Evolutionary conservation across 2,888 invertebrate genomes (phyloP).

Genomic region (Oscheius myriophilus): DNA sequence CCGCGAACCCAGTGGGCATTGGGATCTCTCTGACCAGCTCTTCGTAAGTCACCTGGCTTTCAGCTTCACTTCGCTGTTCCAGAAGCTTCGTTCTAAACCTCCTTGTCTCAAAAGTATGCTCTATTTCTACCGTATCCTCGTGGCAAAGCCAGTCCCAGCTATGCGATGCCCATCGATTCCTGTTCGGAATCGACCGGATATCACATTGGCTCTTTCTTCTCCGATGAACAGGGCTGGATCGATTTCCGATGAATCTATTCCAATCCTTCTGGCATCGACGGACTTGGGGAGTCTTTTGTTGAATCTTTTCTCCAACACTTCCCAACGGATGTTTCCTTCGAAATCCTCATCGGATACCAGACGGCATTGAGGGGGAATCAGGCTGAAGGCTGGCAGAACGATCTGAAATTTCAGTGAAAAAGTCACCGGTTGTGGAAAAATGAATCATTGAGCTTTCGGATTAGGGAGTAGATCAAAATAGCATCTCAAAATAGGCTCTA

Average conservation of each 20-base stretch:
- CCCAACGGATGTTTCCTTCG: slow-evolving; percentile 76
- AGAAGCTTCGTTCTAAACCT: slow-evolving; percentile 79
- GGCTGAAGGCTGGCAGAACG: slow-evolving; percentile 37
- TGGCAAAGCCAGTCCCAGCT: slow-evolving; percentile 33
- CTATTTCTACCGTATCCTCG: slow-evolving; percentile 34
- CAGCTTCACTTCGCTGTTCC: slow-evolving; percentile 75
- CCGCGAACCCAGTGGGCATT: slow-evolving; percentile 74
- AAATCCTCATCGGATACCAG: slow-evolving; percentile 78
- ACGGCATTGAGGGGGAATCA: slow-evolving; percentile 76
- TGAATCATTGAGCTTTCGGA: too few relatives aligned
- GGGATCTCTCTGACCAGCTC: slow-evolving; percentile 83
- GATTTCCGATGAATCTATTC: slow-evolving; percentile 71
- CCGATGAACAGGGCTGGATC: slow-evolving; percentile 29
- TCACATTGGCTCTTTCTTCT: slow-evolving; percentile 13
- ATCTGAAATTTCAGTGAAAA: too few relatives aligned
- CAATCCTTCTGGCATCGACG: slow-evolving; percentile 70
- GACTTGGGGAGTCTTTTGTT: slow-evolving; percentile 74
- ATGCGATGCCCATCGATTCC: slow-evolving; percentile 27
- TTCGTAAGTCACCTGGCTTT: slow-evolving; percentile 76
- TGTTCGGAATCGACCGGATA: slow-evolving; percentile 11
- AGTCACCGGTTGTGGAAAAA: too few relatives aligned
- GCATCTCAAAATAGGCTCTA: too few relatives aligned
- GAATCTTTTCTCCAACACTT: slow-evolving; percentile 77
- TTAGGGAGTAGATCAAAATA: too few relatives aligned
- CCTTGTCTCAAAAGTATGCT: slow-evolving; percentile 72